phyloP scores from a whole-genome alignment of 2,888 invertebrate genomes.

The Aspidiotus rigidus region DNA sequence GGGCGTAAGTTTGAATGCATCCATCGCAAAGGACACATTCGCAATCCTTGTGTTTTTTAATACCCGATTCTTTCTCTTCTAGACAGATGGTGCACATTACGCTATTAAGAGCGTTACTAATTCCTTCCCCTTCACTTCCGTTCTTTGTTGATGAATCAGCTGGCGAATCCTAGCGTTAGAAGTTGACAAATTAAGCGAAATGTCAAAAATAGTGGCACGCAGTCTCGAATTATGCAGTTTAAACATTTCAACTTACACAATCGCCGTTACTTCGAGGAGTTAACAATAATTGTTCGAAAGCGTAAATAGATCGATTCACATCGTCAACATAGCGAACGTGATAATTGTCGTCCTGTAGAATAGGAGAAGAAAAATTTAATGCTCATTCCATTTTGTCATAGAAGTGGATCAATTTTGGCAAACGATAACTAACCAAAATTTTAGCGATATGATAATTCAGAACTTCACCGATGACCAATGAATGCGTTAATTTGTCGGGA shows the following conservation, averaged over 20 bases:
- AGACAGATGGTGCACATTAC: conserved; percentile 51
- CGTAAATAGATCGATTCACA: conserved; percentile 46
- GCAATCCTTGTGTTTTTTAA: conserved; percentile 50
- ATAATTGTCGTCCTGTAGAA: conserved; percentile 48
- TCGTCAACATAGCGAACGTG: conserved; percentile 49
- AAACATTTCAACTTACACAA: conserved; percentile 3
- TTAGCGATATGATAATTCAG: conserved; percentile 52
- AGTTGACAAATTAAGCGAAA: no score
- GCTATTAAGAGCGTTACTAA: neutral
- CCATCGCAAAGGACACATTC: conserved; percentile 50
- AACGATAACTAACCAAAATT: conserved; percentile 46
- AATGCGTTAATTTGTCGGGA: conserved; percentile 42
- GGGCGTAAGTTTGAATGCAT: conserved; percentile 45
- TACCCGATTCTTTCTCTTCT: conserved; percentile 50
- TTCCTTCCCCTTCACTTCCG: neutral
- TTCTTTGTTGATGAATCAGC: neutral
- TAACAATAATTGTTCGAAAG: conserved; percentile 37
- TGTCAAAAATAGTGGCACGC: no score
- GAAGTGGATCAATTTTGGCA: neutral
- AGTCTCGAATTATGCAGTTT: no score
- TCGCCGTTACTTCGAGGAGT: conserved; percentile 16
- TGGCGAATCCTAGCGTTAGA: no score
- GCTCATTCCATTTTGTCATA: neutral
- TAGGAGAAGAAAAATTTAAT: neutral
- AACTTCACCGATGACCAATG: conserved; percentile 50